Evolutionary conservation across 2,113 vertebrate species (phyloP), one percentile per base, ranked within the genome.

Genomic region (Hepsetus odoe): DNA sequence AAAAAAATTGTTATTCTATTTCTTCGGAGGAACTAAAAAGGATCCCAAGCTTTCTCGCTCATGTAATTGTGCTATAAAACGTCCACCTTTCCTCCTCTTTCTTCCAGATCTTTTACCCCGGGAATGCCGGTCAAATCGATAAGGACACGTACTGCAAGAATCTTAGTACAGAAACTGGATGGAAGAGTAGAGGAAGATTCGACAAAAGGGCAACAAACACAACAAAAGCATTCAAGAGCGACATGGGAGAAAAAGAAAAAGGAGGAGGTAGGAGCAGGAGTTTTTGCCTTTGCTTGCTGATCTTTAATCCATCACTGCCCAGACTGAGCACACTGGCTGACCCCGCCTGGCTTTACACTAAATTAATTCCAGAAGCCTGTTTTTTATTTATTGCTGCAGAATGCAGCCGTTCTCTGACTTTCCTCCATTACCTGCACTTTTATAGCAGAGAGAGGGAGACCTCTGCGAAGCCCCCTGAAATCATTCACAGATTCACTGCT

Each of bases 381-480:
- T 76, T 79, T 91, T 90, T 89, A 92, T 91, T 91, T 90, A 92
- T 88, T 88, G 80, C 86, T 86, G 32, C 74, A 86, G 86, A 85
- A 83, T 86, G 80, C 85, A 80, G 82, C 77, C 80, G 76, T 86
- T 86, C 51, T 83, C 83, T 77, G 73, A 85, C 82, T 87, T 84
- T 87, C 83, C 83, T 89, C 84, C 81, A 83, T 86, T 90, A 89
- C 74, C 81, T 85, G 83, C 79, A 82, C 83, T 87, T 83, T 86
- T 72, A 89, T 46, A 70, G 83, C 77, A 76, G 78, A 80, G 80
- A 81, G 80, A 85, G 86, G 66, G 85, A 85, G 83, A 88, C 87
- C 80, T 91, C 82, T 85, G 77, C 79, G 77, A 87, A 89, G 79
- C 82, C 83, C 82, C 62, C 70, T 83, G 82, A 90, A 91, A 89